Evolutionary conservation across 2,113 vertebrate genomes (phyloP).

Genomic region (Centropus unirufus): DNA sequence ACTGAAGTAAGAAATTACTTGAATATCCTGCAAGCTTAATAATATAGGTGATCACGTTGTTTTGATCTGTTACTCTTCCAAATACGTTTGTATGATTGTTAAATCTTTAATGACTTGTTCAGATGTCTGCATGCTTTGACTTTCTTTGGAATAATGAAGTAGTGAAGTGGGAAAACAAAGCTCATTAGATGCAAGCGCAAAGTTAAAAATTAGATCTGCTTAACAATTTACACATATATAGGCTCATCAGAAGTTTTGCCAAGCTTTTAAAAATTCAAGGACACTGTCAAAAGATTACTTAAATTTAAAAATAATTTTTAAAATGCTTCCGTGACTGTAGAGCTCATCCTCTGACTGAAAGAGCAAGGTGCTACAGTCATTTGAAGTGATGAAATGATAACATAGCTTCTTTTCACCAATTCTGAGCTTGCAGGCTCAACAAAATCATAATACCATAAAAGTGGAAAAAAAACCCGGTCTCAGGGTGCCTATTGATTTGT

Average conservation of each 20-base stretch:
- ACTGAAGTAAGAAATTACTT: conserved; percentile 20
- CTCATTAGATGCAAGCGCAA: background rate
- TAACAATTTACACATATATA: background rate
- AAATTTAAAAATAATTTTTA: background rate
- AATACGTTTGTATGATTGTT: background rate
- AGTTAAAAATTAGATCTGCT: background rate
- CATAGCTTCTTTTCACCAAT: background rate
- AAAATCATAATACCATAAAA: background rate
- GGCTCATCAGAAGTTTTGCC: background rate
- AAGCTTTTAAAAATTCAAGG: background rate
- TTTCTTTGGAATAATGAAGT: background rate
- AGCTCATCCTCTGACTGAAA: background rate
- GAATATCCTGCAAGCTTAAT: background rate
- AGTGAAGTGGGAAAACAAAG: background rate
- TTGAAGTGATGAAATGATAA: background rate
- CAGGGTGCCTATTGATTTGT: background rate
- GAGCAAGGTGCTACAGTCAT: background rate
- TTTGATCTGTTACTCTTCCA: background rate
- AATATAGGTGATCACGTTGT: background rate
- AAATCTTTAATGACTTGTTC: conserved; percentile 8
- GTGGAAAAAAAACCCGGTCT: background rate
- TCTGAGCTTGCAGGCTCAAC: background rate
- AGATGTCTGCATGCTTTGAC: background rate
- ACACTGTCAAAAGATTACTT: background rate
- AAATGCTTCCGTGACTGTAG: background rate